A percentile compares a stretch with the other conserved stretches of the same genome.
These are phyloP conservation scores for Tetranychus truncatus DNA, from an alignment of 2,888 invertebrate genomes.

Conservation along the genomic window DNA sequence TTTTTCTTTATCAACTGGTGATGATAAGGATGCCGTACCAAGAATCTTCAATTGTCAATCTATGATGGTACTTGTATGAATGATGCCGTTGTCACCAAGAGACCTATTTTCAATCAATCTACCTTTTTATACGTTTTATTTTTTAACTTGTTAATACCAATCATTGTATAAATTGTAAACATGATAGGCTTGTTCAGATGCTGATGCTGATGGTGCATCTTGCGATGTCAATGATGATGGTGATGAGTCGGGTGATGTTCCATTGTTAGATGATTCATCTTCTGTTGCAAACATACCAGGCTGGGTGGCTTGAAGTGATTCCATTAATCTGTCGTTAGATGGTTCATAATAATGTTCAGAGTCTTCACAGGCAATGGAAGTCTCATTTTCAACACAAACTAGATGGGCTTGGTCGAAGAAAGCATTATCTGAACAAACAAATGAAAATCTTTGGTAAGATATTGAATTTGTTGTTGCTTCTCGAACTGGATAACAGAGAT, in stretches of 20 bases:
- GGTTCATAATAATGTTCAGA: slow-evolving; percentile 8
- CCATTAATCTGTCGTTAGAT: slow-evolving; percentile 2
- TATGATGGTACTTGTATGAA: neutral
- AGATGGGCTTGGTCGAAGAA: slow-evolving; percentile 12
- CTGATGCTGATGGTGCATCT: neutral
- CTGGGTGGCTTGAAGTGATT: slow-evolving; percentile 7
- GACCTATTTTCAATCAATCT: neutral
- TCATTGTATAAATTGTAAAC: neutral
- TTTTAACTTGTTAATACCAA: neutral
- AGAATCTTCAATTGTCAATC: neutral
- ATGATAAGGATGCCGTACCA: neutral
- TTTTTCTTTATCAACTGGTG: neutral
- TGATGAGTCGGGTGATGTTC: neutral
- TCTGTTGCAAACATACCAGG: slow-evolving; percentile 10
- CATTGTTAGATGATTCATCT: neutral
- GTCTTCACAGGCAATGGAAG: slow-evolving; percentile 10
- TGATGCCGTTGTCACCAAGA: neutral
- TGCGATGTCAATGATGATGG: neutral
- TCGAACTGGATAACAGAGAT: slow-evolving; percentile 13
- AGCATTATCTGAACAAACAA: slow-evolving; percentile 12
- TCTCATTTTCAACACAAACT: slow-evolving; percentile 13
- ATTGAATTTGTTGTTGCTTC: neutral
- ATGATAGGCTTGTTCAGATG: neutral
- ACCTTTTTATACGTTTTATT: neutral
- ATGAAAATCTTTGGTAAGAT: slow-evolving; percentile 13